Base-by-base conservation (phyloP, 2,113 vertebrate genomes). In the Ailurus styani region DNA sequence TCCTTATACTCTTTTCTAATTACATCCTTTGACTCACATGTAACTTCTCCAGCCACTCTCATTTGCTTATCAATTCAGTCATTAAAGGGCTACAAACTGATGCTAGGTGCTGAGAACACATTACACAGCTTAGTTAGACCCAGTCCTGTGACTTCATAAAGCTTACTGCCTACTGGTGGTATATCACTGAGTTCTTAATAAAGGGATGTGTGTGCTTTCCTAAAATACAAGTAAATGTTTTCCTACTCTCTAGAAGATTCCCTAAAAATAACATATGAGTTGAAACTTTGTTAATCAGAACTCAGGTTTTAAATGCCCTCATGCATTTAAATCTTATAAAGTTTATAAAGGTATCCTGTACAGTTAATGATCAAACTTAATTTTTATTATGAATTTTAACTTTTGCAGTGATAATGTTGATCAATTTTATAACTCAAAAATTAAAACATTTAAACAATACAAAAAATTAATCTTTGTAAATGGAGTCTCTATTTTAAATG, bases 401-500 rank as follows among this genome's bases (percentile, higher is more conserved):
- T 62, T 94, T 91, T 72, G 47, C n/a, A 55, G 20, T 81, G 50
- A 52, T n/a, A 55, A 55, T 77, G n/a, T 87, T 54, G 23, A 47
- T 78, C 31, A 37, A 34, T 93, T 96, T 84, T 68, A n/a, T 84
- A 42, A 37, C 31, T 93, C 7, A 86, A 70, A 84, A 62, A 64
- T 17, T 52, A 47, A 62, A 92, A 68, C 34, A 54, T 79, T 90
- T 93, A 34, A 37, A 54, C 88, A 93, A 70, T 54, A 12, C 42
- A 81, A 79, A 90, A 96, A 96, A 81, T 20, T 77, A 90, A 42
- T 2, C 6, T 87, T 82, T 82, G 29, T 55, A 87, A 90, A 57
- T 78, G 25, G 45, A 47, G 57, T 95, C 15, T 64, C 75, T 85
- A 50, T 87, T 96, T 96, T 87, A 90, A 97, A 83, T 84, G 17